A percentile compares a stretch with the other conserved stretches of the same genome.
phyloP scores from a whole-genome alignment of 2,888 invertebrate species.

The Netelia virgata region DNA sequence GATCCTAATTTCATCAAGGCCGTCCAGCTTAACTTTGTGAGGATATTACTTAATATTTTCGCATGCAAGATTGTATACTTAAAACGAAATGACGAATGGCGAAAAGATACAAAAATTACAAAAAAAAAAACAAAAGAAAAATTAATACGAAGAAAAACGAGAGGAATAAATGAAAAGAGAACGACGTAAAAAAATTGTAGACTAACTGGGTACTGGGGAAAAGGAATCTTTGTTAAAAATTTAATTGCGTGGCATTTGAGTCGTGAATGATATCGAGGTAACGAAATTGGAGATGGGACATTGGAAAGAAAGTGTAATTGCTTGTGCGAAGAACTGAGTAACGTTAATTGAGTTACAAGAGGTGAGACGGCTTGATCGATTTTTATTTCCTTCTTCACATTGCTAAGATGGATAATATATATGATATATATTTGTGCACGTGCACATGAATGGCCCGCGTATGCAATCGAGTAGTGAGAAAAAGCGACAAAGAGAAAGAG shows the following conservation, averaged over 20 bases:
- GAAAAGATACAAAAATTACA: constrained; percentile 42
- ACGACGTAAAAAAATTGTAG: constrained; percentile 47
- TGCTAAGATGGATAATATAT: constrained; percentile 69
- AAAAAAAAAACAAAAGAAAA: background rate
- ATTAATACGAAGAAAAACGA: constrained; percentile 19
- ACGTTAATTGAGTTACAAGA: background rate
- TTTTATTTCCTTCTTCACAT: constrained; percentile 68
- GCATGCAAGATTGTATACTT: constrained; percentile 79
- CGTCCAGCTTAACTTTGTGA: constrained; percentile 84
- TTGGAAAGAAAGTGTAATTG: constrained; percentile 2
- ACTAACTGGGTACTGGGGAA: constrained; percentile 46
- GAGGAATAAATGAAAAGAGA: background rate
- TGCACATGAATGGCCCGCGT: constrained; percentile 68
- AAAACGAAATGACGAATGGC: constrained; percentile 57
- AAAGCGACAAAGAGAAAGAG: constrained; percentile 3
- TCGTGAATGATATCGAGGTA: background rate
- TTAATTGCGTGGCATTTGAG: constrained; percentile 7
- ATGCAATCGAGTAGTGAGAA: constrained; percentile 64
- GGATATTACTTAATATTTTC: constrained; percentile 84
- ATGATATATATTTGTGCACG: constrained; percentile 63
- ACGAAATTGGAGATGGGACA: constrained; percentile 14
- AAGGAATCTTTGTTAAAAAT: constrained; percentile 36
- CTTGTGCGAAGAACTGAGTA: background rate
- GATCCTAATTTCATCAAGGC: constrained; percentile 85
- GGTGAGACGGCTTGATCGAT: constrained; percentile 55